Evolutionary conservation across 2,113 vertebrate species (phyloP).

Genomic region (Anser cygnoides): DNA sequence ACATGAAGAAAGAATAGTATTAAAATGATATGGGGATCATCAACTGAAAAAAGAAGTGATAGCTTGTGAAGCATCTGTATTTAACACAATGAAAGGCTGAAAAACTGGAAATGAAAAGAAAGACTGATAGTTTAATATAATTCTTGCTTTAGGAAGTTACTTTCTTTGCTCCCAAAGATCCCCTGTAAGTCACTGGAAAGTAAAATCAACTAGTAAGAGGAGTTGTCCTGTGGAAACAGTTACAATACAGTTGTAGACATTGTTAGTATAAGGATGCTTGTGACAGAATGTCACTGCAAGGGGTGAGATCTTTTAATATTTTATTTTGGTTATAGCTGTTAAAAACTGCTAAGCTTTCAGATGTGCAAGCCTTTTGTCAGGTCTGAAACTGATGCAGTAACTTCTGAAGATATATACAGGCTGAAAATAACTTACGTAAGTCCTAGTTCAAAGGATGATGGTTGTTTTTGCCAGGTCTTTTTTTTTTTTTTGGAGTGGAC

Average conservation of each 20-base stretch:
- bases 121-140: background rate
- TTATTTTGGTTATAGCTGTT: background rate
- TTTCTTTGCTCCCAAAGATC: background rate
- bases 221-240: background rate
- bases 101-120: background rate
- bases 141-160: background rate
- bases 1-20: background rate
- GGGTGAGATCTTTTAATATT: background rate
- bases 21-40: background rate
- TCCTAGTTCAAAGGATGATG: background rate
- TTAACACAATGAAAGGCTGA: background rate
- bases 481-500: background rate
- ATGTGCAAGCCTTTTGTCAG: background rate
- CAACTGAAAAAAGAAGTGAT: background rate
- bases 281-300: background rate
- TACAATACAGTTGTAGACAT: background rate
- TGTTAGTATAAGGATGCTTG: background rate
- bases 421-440: background rate
- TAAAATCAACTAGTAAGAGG: background rate
- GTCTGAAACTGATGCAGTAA: background rate
- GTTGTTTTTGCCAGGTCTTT: fast-evolving
- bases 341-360: background rate
- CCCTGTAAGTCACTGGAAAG: background rate
- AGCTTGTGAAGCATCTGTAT: background rate
- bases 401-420: background rate